Percentiles rank a stretch among this genome's conserved stretches.
These are phyloP conservation scores for Invenusta paracnida DNA, from an alignment of 2,888 invertebrate species.

Conservation along the genomic window DNA sequence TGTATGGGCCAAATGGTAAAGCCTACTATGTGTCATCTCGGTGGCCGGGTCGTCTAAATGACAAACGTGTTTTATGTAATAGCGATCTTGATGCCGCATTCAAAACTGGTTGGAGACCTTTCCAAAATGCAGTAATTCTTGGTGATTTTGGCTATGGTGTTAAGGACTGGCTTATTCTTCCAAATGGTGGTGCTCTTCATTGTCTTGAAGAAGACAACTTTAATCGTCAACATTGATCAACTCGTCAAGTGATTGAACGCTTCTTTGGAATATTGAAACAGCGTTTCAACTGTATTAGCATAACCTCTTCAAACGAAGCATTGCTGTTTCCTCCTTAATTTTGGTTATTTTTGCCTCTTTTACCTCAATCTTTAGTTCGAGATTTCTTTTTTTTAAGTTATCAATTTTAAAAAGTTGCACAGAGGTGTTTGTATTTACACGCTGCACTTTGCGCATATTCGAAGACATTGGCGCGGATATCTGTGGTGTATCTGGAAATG, in stretches of 20 bases:
- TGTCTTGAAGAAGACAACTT: neutral
- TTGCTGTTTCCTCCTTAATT: neutral
- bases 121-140: conserved; percentile 27
- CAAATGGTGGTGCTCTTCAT: conserved; percentile 19
- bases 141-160: conserved; percentile 33
- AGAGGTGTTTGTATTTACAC: neutral
- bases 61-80: conserved; percentile 25
- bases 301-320: conserved; percentile 2
- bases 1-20: neutral
- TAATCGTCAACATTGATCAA: conserved; percentile 2
- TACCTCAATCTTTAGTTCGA: neutral
- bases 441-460: neutral
- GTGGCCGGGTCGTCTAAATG: conserved; percentile 30
- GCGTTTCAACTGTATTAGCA: conserved; percentile 13
- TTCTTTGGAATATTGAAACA: conserved; percentile 29
- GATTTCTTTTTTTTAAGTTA: neutral
- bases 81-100: conserved; percentile 4
- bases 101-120: conserved; percentile 35
- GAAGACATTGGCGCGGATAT: neutral
- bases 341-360: conserved; percentile 4
- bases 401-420: neutral
- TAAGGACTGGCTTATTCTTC: conserved; percentile 29
- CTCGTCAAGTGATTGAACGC: conserved; percentile 24
- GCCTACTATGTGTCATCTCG: conserved; percentile 30
- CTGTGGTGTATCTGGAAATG: neutral